Evolutionary conservation across 1,140 invertebrate genomes (phyloP).

Genomic region (Thalassaphorura encarpata): DNA sequence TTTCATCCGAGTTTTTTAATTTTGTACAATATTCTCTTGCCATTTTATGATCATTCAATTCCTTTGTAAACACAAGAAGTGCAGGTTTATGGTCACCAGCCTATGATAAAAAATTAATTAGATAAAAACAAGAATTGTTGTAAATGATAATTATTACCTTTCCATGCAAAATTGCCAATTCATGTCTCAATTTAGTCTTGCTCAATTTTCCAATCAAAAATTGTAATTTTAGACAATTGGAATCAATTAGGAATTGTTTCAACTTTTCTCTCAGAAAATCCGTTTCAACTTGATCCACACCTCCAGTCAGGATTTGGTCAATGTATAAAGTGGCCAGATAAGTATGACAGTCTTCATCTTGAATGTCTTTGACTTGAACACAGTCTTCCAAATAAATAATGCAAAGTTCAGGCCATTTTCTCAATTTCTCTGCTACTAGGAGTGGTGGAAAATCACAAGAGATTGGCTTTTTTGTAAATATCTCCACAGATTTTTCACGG

Average conservation of each 20-base stretch:
- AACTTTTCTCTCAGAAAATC: conserved; percentile 8
- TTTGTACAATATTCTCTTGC: conserved; percentile 28
- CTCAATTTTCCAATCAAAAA: conserved; percentile 27
- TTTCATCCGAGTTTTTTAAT: conserved; percentile 10
- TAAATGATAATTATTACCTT: conserved; percentile 11
- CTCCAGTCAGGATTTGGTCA: conserved; percentile 14
- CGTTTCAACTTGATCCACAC: background rate
- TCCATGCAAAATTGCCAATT: conserved; percentile 30
- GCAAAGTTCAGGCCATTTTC: conserved; percentile 14
- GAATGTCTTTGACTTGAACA: conserved; percentile 8
- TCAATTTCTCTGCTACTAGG: conserved; percentile 25
- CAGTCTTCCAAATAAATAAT: conserved; percentile 22
- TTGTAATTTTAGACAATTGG: conserved; percentile 24
- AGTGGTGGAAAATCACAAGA: conserved; percentile 16
- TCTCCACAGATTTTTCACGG: conserved; percentile 12
- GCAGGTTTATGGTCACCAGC: conserved; percentile 31
- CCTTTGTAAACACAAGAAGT: conserved; percentile 16
- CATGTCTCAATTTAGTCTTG: conserved; percentile 21
- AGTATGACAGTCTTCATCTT: conserved; percentile 30
- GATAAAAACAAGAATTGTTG: background rate
- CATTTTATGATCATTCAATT: conserved; percentile 27
- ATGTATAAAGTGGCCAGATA: conserved; percentile 29
- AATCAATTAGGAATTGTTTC: conserved; percentile 25
- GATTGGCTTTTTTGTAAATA: conserved; percentile 15
- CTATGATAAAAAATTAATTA: conserved; percentile 12